Conservation (phyloP, 2,113 vertebrate species). For the Spilogale gracilis region DNA sequence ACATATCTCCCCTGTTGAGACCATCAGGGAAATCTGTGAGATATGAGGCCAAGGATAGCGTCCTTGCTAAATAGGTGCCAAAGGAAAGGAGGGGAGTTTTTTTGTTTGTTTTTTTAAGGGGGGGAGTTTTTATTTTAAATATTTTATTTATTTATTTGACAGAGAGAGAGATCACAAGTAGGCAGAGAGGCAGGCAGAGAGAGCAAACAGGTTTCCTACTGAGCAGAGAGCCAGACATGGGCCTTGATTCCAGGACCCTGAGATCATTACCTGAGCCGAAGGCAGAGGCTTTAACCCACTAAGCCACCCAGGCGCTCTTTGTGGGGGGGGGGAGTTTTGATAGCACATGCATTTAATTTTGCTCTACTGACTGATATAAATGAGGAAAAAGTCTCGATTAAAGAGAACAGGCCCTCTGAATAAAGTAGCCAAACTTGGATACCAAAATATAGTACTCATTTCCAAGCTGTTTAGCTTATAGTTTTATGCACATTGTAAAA, state of each 20-base stretch:
- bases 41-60: conserved; percentile 42
- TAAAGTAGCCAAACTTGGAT: conserved; percentile 29
- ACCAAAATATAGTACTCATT: conserved; percentile 38
- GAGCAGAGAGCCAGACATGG: too few species aligned
- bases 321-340: background rate
- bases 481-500: conserved; percentile 68
- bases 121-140: background rate
- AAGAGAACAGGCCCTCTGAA: conserved; percentile 47
- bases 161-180: too few species aligned
- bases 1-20: conserved; percentile 60
- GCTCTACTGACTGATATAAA: conserved; percentile 47
- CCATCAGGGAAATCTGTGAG: conserved; percentile 62
- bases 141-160: too few species aligned
- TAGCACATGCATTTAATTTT: conserved; percentile 69
- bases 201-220: too few species aligned
- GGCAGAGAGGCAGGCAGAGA: too few species aligned
- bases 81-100: background rate
- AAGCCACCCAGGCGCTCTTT: too few species aligned
- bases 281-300: too few species aligned
- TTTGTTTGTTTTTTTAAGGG: background rate
- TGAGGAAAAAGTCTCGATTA: conserved; percentile 56
- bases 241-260: too few species aligned
- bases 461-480: conserved; percentile 32
- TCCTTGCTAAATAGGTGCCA: conserved; percentile 72
- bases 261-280: too few species aligned